Conservation (phyloP, 30 jellyfish, hydroid and myxozoan species). For the Pelagia noctiluca region DNA sequence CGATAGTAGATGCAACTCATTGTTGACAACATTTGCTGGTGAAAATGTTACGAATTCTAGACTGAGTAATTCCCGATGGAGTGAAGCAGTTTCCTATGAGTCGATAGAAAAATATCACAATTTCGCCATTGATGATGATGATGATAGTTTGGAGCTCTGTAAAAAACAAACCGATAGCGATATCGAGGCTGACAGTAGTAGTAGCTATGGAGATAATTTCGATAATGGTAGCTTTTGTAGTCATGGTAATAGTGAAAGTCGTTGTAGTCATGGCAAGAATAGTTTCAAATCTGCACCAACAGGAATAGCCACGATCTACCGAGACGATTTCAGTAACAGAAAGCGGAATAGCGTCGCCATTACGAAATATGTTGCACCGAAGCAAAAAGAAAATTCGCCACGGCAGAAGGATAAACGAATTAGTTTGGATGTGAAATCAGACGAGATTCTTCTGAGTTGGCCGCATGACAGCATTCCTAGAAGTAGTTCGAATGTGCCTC, state of each 20-base stretch:
- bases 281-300: neutral
- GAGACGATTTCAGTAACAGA: constrained; percentile 5
- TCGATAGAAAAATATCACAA: constrained; percentile 48
- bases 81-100: constrained; percentile 41
- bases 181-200: neutral
- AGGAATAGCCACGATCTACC: constrained; percentile 35
- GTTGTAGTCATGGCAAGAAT: neutral
- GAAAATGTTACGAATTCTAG: neutral
- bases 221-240: too few relatives aligned
- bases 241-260: neutral
- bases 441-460: constrained; percentile 4
- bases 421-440: neutral
- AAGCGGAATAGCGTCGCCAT: neutral
- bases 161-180: constrained; percentile 10
- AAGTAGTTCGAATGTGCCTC: neutral
- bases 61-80: neutral
- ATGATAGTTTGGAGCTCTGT: neutral
- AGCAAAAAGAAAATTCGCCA: neutral
- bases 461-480: constrained; percentile 19
- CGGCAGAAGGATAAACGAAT: neutral
- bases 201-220: neutral
- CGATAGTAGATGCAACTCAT: neutral
- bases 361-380: constrained; percentile 13
- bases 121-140: constrained; percentile 40
- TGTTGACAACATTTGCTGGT: neutral